A percentile compares a stretch with the other conserved stretches of the same genome.
These are phyloP conservation scores for Musca vetustissima DNA, from an alignment of 1,140 invertebrate genomes.

Conservation along the genomic window DNA sequence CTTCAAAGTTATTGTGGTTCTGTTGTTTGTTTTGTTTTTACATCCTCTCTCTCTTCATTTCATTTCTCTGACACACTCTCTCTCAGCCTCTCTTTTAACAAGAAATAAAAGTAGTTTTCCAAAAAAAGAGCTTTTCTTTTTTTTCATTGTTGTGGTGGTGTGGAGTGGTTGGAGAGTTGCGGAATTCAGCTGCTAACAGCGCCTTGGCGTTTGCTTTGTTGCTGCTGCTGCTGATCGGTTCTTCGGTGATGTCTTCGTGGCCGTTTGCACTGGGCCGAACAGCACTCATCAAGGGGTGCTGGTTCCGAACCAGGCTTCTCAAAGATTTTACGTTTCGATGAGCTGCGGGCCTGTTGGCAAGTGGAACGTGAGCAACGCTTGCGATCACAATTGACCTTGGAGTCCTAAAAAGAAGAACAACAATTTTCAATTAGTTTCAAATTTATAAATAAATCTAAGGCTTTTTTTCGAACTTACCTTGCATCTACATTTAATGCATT, in stretches of 20 bases:
- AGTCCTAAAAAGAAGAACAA: conserved; percentile 65
- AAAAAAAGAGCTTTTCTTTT: conserved; percentile 6
- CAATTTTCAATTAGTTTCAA: conserved; percentile 10
- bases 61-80: too few relatives aligned
- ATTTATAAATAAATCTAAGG: background rate
- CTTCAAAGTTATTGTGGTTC: conserved; percentile 2
- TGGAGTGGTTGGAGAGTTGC: background rate
- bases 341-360: conserved; percentile 60
- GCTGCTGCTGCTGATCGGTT: conserved; percentile 17
- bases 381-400: conserved; percentile 73
- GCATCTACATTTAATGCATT: conserved; percentile 84
- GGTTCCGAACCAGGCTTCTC: conserved; percentile 44
- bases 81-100: too few relatives aligned
- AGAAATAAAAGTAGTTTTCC: conserved; percentile 4
- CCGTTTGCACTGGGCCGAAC: conserved; percentile 58
- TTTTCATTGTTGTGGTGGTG: background rate
- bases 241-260: conserved; percentile 58
- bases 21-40: conserved; percentile 26
- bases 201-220: conserved; percentile 17
- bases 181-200: conserved; percentile 24
- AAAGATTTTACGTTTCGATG: conserved; percentile 50
- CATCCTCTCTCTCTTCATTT: too few relatives aligned
- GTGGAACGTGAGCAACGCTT: conserved; percentile 75
- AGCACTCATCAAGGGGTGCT: conserved; percentile 58
- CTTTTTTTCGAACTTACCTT: conserved; percentile 65